A percentile compares a stretch with the other conserved stretches of the same genome.
phyloP scores from a whole-genome alignment of 2,113 vertebrate genomes.

The Phaethon lepturus region DNA sequence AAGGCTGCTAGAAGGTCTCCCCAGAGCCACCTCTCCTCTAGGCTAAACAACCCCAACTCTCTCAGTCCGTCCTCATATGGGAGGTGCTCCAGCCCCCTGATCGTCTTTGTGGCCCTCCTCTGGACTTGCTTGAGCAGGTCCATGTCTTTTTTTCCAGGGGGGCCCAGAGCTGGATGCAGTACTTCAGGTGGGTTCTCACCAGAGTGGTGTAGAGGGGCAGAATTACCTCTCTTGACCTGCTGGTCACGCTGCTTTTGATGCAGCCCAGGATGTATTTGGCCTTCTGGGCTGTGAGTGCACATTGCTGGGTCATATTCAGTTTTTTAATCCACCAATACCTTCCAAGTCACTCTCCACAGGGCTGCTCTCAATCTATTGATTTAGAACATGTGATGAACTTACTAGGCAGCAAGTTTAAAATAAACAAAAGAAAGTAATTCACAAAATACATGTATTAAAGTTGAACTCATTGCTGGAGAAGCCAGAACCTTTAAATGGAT shows the following conservation, averaged over 20 bases:
- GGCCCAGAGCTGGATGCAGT: not conserved
- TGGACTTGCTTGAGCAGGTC: rapidly evolving
- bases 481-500: not conserved
- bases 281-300: not conserved
- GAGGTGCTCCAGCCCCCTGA: not conserved
- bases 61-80: not conserved
- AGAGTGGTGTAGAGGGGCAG: not conserved
- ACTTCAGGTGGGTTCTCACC: rapidly evolving
- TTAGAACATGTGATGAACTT: not conserved
- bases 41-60: not conserved
- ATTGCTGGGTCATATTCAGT: not conserved
- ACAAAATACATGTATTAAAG: not conserved
- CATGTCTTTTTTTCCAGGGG: too few relatives aligned
- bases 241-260: not conserved
- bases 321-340: not conserved
- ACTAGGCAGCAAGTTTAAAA: not conserved
- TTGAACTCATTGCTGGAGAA: not conserved
- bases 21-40: not conserved
- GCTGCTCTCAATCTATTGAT: not conserved
- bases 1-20: not conserved
- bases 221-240: not conserved
- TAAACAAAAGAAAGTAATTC: not conserved
- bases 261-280: not conserved
- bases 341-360: not conserved
- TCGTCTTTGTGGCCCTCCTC: not conserved